phyloP scores from a whole-genome alignment of 2,888 invertebrate genomes.

The Platycheirus albimanus region DNA sequence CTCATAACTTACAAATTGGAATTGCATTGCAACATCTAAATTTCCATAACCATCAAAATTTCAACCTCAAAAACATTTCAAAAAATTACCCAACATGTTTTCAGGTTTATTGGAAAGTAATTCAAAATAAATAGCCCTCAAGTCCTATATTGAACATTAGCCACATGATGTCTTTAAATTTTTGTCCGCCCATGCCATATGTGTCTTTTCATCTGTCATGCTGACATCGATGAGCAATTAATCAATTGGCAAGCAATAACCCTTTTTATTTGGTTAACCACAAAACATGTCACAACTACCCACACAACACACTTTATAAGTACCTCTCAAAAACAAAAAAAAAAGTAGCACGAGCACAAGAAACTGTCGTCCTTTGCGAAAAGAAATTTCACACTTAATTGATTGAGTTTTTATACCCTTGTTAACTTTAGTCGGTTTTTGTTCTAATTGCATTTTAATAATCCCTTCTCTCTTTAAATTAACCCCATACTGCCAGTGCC shows the following conservation, averaged over 20 bases:
- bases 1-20: too few species aligned
- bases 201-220: constrained; percentile 53
- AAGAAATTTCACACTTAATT: constrained; percentile 71
- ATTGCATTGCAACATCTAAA: too few species aligned
- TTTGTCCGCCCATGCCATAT: constrained; percentile 47
- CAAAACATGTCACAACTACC: constrained; percentile 68
- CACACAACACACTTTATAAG: not conserved
- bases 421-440: constrained; percentile 64
- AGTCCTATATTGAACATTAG: constrained; percentile 20
- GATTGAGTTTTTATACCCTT: constrained; percentile 74
- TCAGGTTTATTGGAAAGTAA: not conserved
- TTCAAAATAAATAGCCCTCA: not conserved
- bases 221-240: constrained; percentile 65
- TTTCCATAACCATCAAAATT: too few species aligned
- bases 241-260: constrained; percentile 71
- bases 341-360: constrained; percentile 40
- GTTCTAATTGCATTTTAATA: constrained; percentile 73
- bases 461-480: constrained; percentile 61
- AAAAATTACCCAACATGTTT: not conserved
- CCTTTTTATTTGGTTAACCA: constrained; percentile 67
- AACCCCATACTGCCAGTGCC: constrained; percentile 12
- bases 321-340: not conserved
- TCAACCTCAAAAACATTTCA: too few species aligned
- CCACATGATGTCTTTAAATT: constrained; percentile 46
- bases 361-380: constrained; percentile 33